These are phyloP conservation scores for Coptodon rendalli DNA, from an alignment of 2,113 vertebrate species.

Conservation along the genomic window DNA sequence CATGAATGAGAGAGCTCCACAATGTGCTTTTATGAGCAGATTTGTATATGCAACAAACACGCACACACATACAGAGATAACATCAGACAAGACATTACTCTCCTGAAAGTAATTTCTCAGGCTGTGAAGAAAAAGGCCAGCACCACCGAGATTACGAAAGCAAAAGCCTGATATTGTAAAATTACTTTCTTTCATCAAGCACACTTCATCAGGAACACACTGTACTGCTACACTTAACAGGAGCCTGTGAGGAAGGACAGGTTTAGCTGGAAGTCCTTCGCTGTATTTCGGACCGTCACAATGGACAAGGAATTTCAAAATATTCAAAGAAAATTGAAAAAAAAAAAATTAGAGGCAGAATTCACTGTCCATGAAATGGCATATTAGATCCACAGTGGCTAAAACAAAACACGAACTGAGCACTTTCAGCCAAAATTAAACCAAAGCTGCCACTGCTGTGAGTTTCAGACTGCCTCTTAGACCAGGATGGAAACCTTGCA, in stretches of 20 bases:
- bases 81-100: neutral
- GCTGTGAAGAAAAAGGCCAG: neutral
- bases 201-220: neutral
- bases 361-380: neutral
- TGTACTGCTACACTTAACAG: neutral
- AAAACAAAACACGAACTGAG: neutral
- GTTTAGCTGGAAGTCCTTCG: neutral
- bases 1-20: neutral
- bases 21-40: neutral
- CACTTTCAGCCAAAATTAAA: neutral
- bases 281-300: neutral
- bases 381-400: neutral
- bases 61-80: neutral
- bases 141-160: neutral
- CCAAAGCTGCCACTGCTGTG: neutral
- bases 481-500: neutral
- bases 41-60: neutral
- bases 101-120: neutral
- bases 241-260: neutral
- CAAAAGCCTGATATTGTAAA: neutral
- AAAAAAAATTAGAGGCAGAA: neutral
- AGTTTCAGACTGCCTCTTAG: neutral
- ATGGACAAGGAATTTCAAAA: neutral
- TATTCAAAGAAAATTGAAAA: slow-evolving; percentile 6
- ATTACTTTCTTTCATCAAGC: neutral